Conservation (phyloP, 2,797 vertebrate species). For the Bucorvus abyssinicus region DNA sequence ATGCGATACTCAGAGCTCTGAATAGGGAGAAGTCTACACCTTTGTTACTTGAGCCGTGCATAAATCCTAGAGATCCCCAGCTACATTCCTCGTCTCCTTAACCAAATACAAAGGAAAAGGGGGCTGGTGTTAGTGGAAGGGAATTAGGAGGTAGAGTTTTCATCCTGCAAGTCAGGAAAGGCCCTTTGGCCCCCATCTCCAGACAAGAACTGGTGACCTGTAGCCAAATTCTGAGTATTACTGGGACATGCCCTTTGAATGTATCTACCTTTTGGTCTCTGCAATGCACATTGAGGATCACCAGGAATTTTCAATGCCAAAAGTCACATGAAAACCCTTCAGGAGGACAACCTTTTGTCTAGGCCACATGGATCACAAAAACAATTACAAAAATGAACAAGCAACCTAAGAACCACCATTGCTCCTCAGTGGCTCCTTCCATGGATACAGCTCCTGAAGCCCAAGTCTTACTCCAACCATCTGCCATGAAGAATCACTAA, state of each 20-base stretch:
- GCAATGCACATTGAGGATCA: background rate
- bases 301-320: slow-evolving; percentile 45
- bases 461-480: background rate
- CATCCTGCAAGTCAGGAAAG: background rate
- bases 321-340: background rate
- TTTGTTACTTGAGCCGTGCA: background rate
- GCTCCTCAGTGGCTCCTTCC: background rate
- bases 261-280: background rate
- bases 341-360: background rate
- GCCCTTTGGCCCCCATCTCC: background rate
- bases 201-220: background rate
- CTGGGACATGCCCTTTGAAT: background rate
- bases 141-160: background rate
- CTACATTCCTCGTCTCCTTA: background rate
- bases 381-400: background rate
- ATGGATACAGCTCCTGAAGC: background rate
- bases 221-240: background rate
- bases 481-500: background rate
- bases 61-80: background rate
- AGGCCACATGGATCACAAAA: background rate
- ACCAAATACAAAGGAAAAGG: background rate
- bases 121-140: background rate
- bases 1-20: background rate
- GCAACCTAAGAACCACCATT: background rate
- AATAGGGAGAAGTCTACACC: background rate